Percentiles rank a stretch among this genome's conserved stretches.
Evolutionary conservation across 2,113 vertebrate species (phyloP).

Genomic region (Meleagris gallopavo): DNA sequence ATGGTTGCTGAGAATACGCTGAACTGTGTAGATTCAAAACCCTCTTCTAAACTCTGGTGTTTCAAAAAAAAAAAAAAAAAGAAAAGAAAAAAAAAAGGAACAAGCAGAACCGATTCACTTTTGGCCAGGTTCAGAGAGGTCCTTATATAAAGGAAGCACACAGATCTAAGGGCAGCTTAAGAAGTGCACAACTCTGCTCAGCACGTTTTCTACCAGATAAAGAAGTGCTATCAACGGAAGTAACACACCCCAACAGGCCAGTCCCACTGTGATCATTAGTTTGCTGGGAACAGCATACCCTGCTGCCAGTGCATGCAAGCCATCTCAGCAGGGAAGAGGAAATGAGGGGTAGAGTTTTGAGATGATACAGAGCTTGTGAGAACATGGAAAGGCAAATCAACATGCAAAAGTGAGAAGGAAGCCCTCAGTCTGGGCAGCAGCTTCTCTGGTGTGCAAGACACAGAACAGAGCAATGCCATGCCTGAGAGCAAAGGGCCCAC

Average conservation of each 20-base stretch:
- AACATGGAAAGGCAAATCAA: not conserved
- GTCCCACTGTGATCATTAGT: not conserved
- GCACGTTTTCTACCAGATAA: not conserved
- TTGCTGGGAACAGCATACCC: not conserved
- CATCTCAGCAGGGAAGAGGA: not conserved
- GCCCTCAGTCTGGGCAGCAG: not conserved
- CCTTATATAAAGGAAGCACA: not conserved
- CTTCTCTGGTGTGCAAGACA: not conserved
- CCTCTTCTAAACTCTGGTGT: not conserved
- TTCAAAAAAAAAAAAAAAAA: not conserved
- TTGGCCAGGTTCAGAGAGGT: not conserved
- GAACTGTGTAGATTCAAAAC: not conserved
- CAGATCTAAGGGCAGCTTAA: not conserved
- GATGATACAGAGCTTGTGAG: not conserved
- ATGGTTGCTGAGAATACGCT: not conserved
- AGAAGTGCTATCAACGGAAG: not conserved
- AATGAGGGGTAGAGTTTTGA: fast-evolving
- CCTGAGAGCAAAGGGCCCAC: not conserved
- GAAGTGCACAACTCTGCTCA: fast-evolving
- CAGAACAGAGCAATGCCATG: not conserved
- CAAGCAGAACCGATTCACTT: not conserved
- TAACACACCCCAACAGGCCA: not conserved
- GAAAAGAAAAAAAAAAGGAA: not conserved
- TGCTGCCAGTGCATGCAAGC: fast-evolving
- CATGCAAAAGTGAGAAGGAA: not conserved